These are phyloP conservation scores for Scolopax mira DNA, from an alignment of 2,113 vertebrate species.

Conservation along the genomic window DNA sequence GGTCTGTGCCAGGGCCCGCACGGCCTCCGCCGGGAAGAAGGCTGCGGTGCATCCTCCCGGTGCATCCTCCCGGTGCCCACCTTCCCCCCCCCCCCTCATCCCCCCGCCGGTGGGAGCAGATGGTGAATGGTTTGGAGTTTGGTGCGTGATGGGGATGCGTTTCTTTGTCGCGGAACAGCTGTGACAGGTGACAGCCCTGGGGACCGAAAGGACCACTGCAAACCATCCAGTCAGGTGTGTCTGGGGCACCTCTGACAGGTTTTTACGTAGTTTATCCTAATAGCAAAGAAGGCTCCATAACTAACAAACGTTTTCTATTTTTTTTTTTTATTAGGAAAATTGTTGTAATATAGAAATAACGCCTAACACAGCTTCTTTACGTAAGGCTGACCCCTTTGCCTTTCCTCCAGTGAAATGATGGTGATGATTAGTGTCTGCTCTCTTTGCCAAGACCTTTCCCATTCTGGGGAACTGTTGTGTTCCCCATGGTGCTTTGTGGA, in stretches of 20 bases:
- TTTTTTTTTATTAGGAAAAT: neutral
- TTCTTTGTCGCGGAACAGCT: rapidly evolving
- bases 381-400: rapidly evolving
- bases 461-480: rapidly evolving
- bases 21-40: too few relatives aligned
- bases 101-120: rapidly evolving
- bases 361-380: neutral
- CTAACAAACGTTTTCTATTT: neutral
- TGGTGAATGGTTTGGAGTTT: rapidly evolving
- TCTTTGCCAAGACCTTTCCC: neutral
- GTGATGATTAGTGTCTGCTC: neutral
- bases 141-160: neutral
- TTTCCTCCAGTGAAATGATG: neutral
- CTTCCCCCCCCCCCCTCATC: too few relatives aligned
- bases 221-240: neutral
- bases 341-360: neutral
- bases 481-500: rapidly evolving
- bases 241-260: neutral
- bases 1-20: too few relatives aligned
- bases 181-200: rapidly evolving
- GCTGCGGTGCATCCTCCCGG: neutral
- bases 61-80: too few relatives aligned
- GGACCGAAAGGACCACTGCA: rapidly evolving
- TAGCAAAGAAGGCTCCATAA: neutral
- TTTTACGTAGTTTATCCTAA: too few relatives aligned